These are phyloP conservation scores for Orthosia incerta DNA, from an alignment of 2,888 invertebrate species.

Conservation along the genomic window DNA sequence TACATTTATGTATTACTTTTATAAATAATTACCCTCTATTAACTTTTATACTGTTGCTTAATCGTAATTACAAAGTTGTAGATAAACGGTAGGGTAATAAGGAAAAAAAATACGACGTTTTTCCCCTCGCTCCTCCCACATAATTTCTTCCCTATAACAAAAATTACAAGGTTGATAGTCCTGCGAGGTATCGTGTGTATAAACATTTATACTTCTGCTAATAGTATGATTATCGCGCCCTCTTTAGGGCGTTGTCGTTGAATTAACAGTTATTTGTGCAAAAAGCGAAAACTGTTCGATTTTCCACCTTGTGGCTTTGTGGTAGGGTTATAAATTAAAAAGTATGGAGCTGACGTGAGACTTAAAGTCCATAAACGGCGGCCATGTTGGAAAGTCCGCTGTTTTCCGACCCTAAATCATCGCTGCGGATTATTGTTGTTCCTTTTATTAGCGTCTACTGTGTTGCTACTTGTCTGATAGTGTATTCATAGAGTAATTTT, in stretches of 20 bases:
- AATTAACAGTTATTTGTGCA: constrained; percentile 68
- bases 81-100: constrained; percentile 36
- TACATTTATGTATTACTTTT: constrained; percentile 55
- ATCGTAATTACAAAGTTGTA: constrained; percentile 25
- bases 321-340: constrained; percentile 61
- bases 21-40: constrained; percentile 48
- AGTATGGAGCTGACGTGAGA: constrained; percentile 35
- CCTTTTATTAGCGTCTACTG: constrained; percentile 75
- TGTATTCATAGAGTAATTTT: constrained; percentile 63
- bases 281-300: constrained; percentile 49
- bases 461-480: constrained; percentile 70
- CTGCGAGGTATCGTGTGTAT: constrained; percentile 52
- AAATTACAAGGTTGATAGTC: constrained; percentile 55
- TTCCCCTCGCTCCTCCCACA: constrained; percentile 34
- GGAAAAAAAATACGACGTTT: constrained; percentile 42
- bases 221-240: constrained; percentile 71
- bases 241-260: constrained; percentile 70
- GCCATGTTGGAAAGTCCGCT: constrained; percentile 71
- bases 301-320: constrained; percentile 58
- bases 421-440: constrained; percentile 72
- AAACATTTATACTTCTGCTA: constrained; percentile 66
- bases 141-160: constrained; percentile 51
- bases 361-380: constrained; percentile 68
- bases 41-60: constrained; percentile 41
- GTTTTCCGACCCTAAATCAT: constrained; percentile 78